Evolutionary conservation across 1,140 invertebrate genomes (phyloP).

Genomic region (Drosophila lacteicornis): DNA sequence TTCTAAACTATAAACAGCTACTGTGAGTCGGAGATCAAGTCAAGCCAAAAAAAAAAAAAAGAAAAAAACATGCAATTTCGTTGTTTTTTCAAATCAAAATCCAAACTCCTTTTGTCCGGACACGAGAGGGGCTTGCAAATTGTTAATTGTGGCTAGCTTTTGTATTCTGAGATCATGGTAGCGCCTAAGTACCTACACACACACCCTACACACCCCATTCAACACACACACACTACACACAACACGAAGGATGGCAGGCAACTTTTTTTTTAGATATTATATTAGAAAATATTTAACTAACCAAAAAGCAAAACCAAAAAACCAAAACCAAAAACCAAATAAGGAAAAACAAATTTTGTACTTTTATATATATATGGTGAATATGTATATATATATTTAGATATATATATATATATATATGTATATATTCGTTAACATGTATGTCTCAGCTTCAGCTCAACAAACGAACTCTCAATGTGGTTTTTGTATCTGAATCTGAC

Average conservation of each 20-base stretch:
- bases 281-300: slow-evolving; percentile 35
- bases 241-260: slow-evolving; percentile 8
- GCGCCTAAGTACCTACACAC: slow-evolving; percentile 66
- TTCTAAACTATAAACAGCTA: slow-evolving; percentile 57
- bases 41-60: slow-evolving; percentile 16
- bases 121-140: slow-evolving; percentile 1
- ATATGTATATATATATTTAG: slow-evolving; percentile 31
- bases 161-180: slow-evolving; percentile 61
- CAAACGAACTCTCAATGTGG: slow-evolving; percentile 54
- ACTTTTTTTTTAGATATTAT: slow-evolving; percentile 51
- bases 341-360: slow-evolving; percentile 57
- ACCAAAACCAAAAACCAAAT: not conserved
- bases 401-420: slow-evolving; percentile 22
- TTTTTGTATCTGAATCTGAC: slow-evolving; percentile 11
- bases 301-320: slow-evolving; percentile 9
- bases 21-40: slow-evolving; percentile 34
- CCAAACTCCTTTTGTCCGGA: slow-evolving; percentile 1
- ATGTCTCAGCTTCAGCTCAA: slow-evolving; percentile 27
- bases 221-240: slow-evolving; percentile 16
- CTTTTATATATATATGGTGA: slow-evolving; percentile 73
- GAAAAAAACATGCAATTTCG: slow-evolving; percentile 1
- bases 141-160: slow-evolving; percentile 15
- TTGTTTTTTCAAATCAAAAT: not conserved
- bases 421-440: slow-evolving; percentile 30
- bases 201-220: slow-evolving; percentile 31